Evolutionary conservation across 1,140 invertebrate species (phyloP).

Genomic region (Zaprionus africanus): DNA sequence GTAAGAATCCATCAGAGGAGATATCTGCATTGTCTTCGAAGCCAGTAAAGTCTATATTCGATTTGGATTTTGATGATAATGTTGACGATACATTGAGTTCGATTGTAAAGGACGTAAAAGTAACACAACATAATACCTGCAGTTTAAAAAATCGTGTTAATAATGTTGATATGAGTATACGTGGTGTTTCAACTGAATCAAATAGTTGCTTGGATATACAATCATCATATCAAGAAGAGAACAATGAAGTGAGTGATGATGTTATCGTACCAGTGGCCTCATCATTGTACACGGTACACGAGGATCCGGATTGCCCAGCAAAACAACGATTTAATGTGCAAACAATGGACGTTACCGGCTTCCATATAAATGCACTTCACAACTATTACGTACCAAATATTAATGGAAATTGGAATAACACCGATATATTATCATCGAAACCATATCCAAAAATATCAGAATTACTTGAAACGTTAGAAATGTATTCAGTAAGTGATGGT

Average conservation of each 20-base stretch:
- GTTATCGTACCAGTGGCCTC: background rate
- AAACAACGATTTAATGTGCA: conserved; percentile 68
- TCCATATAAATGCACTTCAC: conserved; percentile 81
- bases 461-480: conserved; percentile 17
- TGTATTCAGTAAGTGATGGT: conserved; percentile 64
- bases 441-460: conserved; percentile 16
- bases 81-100: conserved; percentile 70
- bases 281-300: conserved; percentile 51
- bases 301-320: conserved; percentile 81
- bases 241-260: conserved; percentile 15
- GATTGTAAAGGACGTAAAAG: conserved; percentile 54
- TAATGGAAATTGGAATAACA: conserved; percentile 87
- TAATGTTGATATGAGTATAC: background rate
- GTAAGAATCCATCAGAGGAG: conserved; percentile 9
- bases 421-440: conserved; percentile 17
- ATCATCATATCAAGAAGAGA: background rate
- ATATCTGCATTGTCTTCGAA: conserved; percentile 29
- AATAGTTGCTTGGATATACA: conserved; percentile 6
- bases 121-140: background rate
- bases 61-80: conserved; percentile 78
- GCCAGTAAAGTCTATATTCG: conserved; percentile 72
- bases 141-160: conserved; percentile 11
- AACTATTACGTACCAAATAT: conserved; percentile 85
- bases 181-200: background rate
- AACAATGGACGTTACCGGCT: conserved; percentile 69